Conservation (phyloP, 2,888 invertebrate species). For the Eristalis tenax region DNA sequence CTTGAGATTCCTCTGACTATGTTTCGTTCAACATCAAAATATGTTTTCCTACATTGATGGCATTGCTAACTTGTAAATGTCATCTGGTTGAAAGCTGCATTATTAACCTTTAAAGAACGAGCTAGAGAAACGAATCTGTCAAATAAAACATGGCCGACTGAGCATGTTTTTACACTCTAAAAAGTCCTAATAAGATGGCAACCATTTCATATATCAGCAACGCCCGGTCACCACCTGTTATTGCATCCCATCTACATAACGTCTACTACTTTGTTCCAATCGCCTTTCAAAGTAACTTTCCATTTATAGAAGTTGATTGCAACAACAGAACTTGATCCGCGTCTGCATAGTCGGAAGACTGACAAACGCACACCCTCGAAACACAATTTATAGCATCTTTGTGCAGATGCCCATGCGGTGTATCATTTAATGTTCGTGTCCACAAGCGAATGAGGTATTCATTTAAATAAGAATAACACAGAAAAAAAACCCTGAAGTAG, state of each 20-base stretch:
- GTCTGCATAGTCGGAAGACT: background rate
- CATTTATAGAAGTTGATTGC: background rate
- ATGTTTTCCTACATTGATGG: too few relatives aligned
- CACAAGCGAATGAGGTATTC: slow-evolving; percentile 18
- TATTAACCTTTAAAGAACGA: too few relatives aligned
- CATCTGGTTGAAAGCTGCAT: too few relatives aligned
- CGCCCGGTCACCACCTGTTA: background rate
- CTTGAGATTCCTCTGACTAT: too few relatives aligned
- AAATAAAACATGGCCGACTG: too few relatives aligned
- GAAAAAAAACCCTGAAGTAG: slow-evolving; percentile 25
- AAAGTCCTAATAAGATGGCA: background rate
- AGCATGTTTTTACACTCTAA: background rate
- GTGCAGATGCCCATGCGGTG: slow-evolving; percentile 9
- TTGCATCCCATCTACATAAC: background rate
- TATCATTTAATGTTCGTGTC: slow-evolving; percentile 18
- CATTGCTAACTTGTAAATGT: too few relatives aligned
- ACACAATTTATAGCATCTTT: slow-evolving; percentile 2
- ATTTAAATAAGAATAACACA: slow-evolving; percentile 15
- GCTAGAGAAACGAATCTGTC: too few relatives aligned
- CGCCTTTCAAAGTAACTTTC: slow-evolving; percentile 9
- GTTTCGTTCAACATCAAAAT: too few relatives aligned
- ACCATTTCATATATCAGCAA: background rate
- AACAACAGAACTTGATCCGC: background rate
- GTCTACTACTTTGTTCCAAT: background rate
- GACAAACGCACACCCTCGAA: background rate